Base-by-base conservation (phyloP, 2,797 vertebrate genomes). In the Pseudomugil tenellus region DNA sequence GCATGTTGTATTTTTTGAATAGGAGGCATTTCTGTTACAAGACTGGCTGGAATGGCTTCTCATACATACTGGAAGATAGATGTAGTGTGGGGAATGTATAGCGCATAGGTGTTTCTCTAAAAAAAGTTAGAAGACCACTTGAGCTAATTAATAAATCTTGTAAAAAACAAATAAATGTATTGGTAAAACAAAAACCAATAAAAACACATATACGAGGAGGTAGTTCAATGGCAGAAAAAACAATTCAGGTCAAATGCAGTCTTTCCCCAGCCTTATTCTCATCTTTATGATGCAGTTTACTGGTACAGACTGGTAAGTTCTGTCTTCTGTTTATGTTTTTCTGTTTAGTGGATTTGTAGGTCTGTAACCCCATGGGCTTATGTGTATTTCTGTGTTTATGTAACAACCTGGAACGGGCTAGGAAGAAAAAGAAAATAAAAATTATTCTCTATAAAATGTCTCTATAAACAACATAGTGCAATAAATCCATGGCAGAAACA, bases 401-500 rank as follows among this genome's bases (percentile, higher is more conserved):
- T 68, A 72, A 68, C 70, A 77, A 63, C 49, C 53, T 67, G 72
- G 73, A 74, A 59, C 61, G 60, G 63, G 64, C 63, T 39, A 75
- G 65, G 76, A 72, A n/a, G 76, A 72, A n/a, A 49, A 77, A 86
- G 67, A 79, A 85, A 91, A 89, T 65, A 79, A 85, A 89, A 89
- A 89, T 74, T 48, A 81, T 23, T 29, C 91, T 84, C 87, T 73
- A 91, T 90, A 92, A 92, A 93, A 87, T 41, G 61, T 84, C 68
- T 80, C 85, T 73, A 90, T 92, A 92, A 94, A 92, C 35, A 46
- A 71, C 75, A 79, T 73, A 59, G 72, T 77, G 77, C 84, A 83
- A 91, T 91, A 87, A 94, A 93, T 91, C 86, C 79, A 79, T 58
- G 69, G 74, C 72, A 83, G 86, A 91, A 90, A 91, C 91, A 91